phyloP scores from a whole-genome alignment of 2,113 vertebrate genomes.

The Strix aluco region DNA sequence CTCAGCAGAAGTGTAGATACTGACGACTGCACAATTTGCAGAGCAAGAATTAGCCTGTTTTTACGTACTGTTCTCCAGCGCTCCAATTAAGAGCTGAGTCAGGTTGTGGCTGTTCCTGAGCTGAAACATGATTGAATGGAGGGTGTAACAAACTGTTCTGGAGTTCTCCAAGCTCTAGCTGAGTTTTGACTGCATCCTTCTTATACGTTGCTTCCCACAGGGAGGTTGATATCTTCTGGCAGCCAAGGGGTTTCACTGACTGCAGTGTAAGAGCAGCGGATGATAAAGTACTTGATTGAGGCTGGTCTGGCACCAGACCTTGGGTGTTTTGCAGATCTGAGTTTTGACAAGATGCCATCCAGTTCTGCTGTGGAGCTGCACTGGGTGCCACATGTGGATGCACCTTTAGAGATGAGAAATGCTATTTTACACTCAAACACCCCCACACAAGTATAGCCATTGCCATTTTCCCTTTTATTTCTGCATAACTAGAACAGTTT shows the following conservation, averaged over 20 bases:
- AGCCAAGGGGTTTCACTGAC: fast-evolving
- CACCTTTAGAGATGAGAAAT: conserved; percentile 27
- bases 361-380: not conserved
- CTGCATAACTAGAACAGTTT: not conserved
- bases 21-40: not conserved
- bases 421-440: not conserved
- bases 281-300: not conserved
- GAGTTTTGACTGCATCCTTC: not conserved
- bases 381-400: not conserved
- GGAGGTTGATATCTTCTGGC: not conserved
- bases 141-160: not conserved
- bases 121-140: not conserved
- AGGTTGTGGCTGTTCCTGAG: fast-evolving
- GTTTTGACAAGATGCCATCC: not conserved
- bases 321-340: not conserved
- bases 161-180: not conserved
- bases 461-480: not conserved
- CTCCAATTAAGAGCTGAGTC: not conserved
- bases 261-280: not conserved
- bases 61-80: not conserved
- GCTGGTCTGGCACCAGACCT: not conserved
- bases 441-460: fast-evolving
- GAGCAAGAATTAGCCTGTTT: not conserved
- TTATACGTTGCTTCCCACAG: not conserved
- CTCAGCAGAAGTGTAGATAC: not conserved